Evolutionary conservation across 2,888 invertebrate genomes (phyloP).

Genomic region (Trissolcus japonicus): DNA sequence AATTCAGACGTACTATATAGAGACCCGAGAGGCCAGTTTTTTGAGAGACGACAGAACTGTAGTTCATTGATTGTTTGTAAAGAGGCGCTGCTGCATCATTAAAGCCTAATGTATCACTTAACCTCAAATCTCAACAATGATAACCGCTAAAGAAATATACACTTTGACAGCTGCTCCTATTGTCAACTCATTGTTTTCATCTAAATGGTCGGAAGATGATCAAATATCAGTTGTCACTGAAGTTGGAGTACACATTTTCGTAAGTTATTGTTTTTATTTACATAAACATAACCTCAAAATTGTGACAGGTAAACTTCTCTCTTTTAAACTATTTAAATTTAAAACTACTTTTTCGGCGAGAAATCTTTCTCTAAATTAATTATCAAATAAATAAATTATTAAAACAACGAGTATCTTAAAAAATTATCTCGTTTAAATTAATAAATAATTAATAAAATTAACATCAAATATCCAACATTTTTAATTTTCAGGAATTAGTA

Average conservation of each 20-base stretch:
- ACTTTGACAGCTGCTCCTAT: slow-evolving; percentile 38
- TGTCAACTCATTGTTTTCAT: slow-evolving; percentile 40
- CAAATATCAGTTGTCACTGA: slow-evolving; percentile 72
- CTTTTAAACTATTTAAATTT: not conserved
- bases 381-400: not conserved
- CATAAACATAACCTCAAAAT: slow-evolving; percentile 25
- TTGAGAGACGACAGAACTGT: too few species aligned
- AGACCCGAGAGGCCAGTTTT: too few species aligned
- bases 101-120: not conserved
- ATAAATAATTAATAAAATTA: not conserved
- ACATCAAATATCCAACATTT: not conserved
- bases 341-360: not conserved
- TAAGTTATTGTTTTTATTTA: slow-evolving; percentile 62
- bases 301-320: not conserved
- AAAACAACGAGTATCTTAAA: not conserved
- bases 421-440: not conserved
- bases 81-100: too few species aligned
- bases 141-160: slow-evolving; percentile 40
- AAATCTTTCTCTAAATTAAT: not conserved
- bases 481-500: slow-evolving; percentile 65
- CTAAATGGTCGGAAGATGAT: slow-evolving; percentile 74
- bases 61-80: too few species aligned
- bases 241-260: slow-evolving; percentile 71
- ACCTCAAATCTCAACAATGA: slow-evolving; percentile 5
- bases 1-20: too few species aligned